Evolutionary conservation across 2,888 invertebrate species (phyloP).

Genomic region (Periphyllus acericola): DNA sequence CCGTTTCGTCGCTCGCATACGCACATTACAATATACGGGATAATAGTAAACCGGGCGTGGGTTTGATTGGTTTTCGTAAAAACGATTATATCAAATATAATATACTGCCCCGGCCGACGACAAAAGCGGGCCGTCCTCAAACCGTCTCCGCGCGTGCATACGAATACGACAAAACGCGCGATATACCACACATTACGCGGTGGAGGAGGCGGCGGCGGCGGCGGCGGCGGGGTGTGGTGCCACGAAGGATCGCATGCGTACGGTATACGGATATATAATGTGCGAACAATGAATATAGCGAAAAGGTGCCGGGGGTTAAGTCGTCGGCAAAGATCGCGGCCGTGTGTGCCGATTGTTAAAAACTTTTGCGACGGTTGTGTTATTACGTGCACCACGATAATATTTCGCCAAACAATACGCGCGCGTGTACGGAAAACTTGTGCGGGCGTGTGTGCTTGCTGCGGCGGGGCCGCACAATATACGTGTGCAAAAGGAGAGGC

Average conservation of each 20-base stretch:
- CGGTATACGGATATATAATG: not conserved
- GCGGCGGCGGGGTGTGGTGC: no score
- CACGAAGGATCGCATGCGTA: not conserved
- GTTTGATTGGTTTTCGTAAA: conserved; percentile 6
- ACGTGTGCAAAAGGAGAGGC: not conserved
- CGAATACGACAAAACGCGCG: not conserved
- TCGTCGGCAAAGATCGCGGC: conserved; percentile 2
- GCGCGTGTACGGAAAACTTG: not conserved
- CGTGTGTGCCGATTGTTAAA: conserved; percentile 23
- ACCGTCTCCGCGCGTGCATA: not conserved
- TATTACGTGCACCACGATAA: not conserved
- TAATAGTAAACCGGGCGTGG: not conserved
- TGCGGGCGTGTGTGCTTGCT: not conserved
- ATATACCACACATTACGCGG: not conserved
- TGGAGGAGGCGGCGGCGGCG: no score
- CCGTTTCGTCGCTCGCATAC: not conserved
- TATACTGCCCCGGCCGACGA: not conserved
- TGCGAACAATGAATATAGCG: conserved; percentile 19
- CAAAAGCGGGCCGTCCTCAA: not conserved
- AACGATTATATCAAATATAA: not conserved
- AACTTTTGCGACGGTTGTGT: conserved; percentile 8
- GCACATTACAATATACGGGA: not conserved
- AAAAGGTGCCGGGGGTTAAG: not conserved
- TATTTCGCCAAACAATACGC: not conserved
- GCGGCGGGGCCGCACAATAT: not conserved